Base-by-base conservation (phyloP, 2,113 vertebrate species). In the Anas platyrhynchos region DNA sequence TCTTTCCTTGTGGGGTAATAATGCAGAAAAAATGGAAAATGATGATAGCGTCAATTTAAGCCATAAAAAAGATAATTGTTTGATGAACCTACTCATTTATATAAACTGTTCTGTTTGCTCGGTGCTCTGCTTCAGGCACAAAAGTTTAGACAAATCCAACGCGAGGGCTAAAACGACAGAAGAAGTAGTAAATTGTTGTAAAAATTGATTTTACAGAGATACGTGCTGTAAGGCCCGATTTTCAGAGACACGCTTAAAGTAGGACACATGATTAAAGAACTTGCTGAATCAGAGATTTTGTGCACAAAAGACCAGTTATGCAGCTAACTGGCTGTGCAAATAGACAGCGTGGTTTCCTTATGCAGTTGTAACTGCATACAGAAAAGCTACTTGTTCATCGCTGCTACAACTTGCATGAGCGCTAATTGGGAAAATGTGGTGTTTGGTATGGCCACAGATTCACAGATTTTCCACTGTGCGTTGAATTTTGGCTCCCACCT, bases 231-330 rank as follows among this genome's bases (percentile, higher is more conserved):
- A 71, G 68, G 62, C 71, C 20, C 0, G 0, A 52, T 79, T 87
- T 91, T 73, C 93, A 87, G 54, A 86, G 58, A 43, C 20, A 5
- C 63, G 65, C 89, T 58, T 86, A 10, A 88, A 94, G 82, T 46
- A 88, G 72, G 84, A 85, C 89, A 77, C 82, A 59, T 27, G 82
- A 86, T 77, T 95, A 80, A 96, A 59, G 75, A 79, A 93, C 85
- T 83, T 93, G 93, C 93, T 96, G 96, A 97, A 91, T 94, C 95
- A 96, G 94, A 96, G 78, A 76, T 83, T 89, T 83, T 46, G 89
- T 89, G 75, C 74, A 93, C 95, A 96, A 93, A 96, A 91, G 91
- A 62, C 54, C 87, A 83, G 89, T 80, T 97, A 86, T 86, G 93
- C 94, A 93, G 95, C 94, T 74, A 80, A 74, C 22, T 0, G 91